These are phyloP conservation scores for Enteromius unitaeniatus DNA, from an alignment of 2,797 vertebrate species.

Conservation along the genomic window DNA sequence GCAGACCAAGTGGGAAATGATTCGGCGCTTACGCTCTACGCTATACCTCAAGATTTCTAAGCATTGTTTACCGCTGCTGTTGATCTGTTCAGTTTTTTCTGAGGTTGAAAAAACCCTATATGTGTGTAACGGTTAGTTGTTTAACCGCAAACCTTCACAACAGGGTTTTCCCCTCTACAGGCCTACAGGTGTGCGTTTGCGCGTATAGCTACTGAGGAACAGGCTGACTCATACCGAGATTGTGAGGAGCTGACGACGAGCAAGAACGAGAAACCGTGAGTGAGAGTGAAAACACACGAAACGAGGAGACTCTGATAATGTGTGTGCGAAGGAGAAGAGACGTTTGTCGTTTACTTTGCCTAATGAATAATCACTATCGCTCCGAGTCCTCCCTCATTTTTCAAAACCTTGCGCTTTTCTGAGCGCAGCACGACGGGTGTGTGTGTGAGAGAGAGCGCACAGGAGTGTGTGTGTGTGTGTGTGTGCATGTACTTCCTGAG, in stretches of 20 bases:
- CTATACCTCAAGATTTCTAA: not conserved
- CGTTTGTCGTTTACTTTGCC: conserved; percentile 42
- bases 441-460: not conserved
- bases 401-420: conserved; percentile 33
- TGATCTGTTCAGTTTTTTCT: not conserved
- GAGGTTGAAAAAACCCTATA: not conserved
- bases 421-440: not conserved
- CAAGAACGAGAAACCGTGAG: conserved; percentile 30
- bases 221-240: conserved; percentile 34
- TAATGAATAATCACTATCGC: conserved; percentile 48
- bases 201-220: not conserved
- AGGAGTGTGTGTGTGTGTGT: not conserved
- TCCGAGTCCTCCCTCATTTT: conserved; percentile 31
- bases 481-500: conserved; percentile 36
- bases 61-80: not conserved
- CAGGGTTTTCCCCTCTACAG: conserved; percentile 18
- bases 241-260: conserved; percentile 22
- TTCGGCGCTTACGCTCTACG: not conserved
- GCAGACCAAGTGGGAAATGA: not conserved
- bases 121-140: conserved; percentile 27
- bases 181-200: conserved; percentile 15
- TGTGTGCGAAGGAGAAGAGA: not conserved
- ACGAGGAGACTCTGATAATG: not conserved
- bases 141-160: conserved; percentile 13
- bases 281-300: conserved; percentile 30